These are phyloP conservation scores for Sylvietta virens DNA, from an alignment of 2,113 vertebrate species.

Conservation along the genomic window DNA sequence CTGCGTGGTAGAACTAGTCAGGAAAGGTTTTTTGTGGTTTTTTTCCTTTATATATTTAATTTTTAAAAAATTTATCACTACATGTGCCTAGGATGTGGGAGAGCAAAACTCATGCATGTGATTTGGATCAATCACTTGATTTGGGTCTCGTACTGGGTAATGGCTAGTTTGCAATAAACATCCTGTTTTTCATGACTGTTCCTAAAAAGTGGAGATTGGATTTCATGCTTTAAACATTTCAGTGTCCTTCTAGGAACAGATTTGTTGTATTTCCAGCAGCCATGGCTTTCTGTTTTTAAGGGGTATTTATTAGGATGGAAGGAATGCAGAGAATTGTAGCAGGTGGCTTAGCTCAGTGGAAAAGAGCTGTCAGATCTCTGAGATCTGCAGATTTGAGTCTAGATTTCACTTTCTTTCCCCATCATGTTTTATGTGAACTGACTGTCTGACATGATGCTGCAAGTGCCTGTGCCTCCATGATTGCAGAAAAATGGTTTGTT, in stretches of 20 bases:
- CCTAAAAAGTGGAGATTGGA: not conserved
- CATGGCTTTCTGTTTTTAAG: not conserved
- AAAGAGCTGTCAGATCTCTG: not conserved
- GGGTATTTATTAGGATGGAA: not conserved
- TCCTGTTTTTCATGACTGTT: not conserved
- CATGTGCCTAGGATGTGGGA: accelerated
- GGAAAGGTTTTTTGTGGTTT: not conserved
- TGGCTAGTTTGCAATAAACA: not conserved
- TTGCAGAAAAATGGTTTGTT: not conserved
- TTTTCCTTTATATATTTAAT: not conserved
- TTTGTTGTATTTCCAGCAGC: not conserved
- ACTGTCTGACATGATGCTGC: not conserved
- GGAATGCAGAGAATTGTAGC: not conserved
- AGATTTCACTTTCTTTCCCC: not conserved
- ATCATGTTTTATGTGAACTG: not conserved
- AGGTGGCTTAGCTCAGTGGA: not conserved
- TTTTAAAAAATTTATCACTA: not conserved
- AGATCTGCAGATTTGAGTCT: not conserved
- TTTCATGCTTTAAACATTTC: not conserved
- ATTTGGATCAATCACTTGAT: not conserved
- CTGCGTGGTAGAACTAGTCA: not conserved
- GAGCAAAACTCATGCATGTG: accelerated
- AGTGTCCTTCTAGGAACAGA: not conserved
- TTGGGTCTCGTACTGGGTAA: accelerated
- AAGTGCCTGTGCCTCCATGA: not conserved